These are phyloP conservation scores for Mesocentrotus franciscanus DNA, from an alignment of 53 echinoderm and acorn worm genomes.

Conservation along the genomic window DNA sequence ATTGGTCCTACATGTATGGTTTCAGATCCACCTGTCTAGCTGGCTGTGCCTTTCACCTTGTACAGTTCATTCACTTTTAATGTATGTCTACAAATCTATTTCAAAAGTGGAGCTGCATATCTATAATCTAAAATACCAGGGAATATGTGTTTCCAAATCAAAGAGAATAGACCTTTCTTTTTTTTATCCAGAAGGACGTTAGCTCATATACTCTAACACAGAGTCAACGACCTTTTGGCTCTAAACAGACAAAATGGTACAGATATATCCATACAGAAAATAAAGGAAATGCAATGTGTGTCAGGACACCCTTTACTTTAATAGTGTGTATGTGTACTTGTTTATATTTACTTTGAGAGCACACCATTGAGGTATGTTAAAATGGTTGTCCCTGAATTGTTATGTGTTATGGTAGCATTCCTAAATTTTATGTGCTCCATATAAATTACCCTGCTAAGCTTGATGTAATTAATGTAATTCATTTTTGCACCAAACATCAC, in stretches of 20 bases:
- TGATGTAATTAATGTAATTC: too few relatives aligned
- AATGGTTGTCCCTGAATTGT: too few relatives aligned
- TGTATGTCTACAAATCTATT: neutral
- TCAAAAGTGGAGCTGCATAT: neutral
- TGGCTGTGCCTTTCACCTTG: constrained; percentile 37
- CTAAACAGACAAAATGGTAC: neutral
- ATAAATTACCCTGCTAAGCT: too few relatives aligned
- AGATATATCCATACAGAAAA: neutral
- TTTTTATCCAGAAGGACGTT: neutral
- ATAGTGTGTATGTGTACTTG: neutral
- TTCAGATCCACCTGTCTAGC: constrained; percentile 17
- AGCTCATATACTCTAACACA: too few relatives aligned
- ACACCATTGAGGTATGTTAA: too few relatives aligned
- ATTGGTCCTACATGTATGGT: neutral
- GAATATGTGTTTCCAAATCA: neutral
- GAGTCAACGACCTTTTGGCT: neutral
- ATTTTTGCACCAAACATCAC: too few relatives aligned
- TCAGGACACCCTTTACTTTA: neutral
- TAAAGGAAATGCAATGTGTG: neutral
- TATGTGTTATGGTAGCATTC: too few relatives aligned
- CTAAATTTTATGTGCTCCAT: too few relatives aligned
- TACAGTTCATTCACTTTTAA: neutral
- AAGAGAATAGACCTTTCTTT: neutral
- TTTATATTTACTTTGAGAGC: neutral
- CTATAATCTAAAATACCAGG: neutral